These are phyloP conservation scores for Hemicrepidius hirtus DNA, from an alignment of 2,888 invertebrate species.

Conservation along the genomic window DNA sequence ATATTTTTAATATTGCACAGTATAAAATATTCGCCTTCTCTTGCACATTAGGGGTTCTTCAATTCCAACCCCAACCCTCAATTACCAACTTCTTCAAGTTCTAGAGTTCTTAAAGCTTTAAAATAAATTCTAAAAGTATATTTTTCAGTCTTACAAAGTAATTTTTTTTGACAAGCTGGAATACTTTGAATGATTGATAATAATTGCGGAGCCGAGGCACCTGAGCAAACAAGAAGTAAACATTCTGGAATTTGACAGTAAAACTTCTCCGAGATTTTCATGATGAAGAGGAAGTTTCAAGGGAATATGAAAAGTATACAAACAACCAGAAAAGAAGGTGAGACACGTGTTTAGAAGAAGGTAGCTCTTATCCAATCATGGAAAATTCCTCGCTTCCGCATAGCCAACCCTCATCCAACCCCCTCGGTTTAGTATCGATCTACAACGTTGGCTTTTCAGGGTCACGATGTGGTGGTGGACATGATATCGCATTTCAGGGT, in stretches of 20 bases:
- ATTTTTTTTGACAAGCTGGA: too few species aligned
- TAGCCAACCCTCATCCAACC: constrained; percentile 40
- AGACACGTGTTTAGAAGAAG: constrained; percentile 33
- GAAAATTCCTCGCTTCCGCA: constrained; percentile 49
- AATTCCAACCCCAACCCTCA: too few species aligned
- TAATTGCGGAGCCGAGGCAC: too few species aligned
- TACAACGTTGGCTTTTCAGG: constrained; percentile 46
- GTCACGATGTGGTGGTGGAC: constrained; percentile 35
- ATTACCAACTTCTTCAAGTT: too few species aligned
- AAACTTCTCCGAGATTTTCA: neutral
- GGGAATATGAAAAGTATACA: neutral
- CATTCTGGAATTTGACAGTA: constrained; percentile 1
- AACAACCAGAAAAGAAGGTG: constrained; percentile 19
- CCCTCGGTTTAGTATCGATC: constrained; percentile 45
- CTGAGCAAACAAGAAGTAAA: neutral
- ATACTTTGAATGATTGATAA: too few species aligned
- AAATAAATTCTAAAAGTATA: too few species aligned
- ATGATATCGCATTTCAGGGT: constrained; percentile 14
- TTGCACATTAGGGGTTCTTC: too few species aligned
- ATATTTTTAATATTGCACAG: too few species aligned
- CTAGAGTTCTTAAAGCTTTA: too few species aligned
- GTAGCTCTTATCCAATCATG: constrained; percentile 35
- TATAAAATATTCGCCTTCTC: too few species aligned
- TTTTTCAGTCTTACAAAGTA: too few species aligned
- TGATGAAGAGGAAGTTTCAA: neutral